Conservation (phyloP, 2,797 vertebrate genomes). For the Buceros bicornis region DNA sequence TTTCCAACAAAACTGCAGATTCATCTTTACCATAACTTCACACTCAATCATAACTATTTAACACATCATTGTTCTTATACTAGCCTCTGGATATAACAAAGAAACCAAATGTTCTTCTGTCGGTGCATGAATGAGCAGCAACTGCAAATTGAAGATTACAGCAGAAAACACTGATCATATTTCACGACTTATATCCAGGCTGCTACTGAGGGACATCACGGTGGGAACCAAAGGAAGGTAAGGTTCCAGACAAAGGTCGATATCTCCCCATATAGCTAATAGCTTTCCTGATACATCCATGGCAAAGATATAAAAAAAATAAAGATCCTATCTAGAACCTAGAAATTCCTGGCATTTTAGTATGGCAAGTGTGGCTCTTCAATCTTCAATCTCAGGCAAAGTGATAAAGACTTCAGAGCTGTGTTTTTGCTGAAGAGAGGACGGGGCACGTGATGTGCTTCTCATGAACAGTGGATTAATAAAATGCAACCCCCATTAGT, state of each 20-base stretch:
- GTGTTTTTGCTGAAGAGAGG: not conserved
- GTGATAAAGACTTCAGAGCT: not conserved
- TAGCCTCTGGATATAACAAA: constrained; percentile 14
- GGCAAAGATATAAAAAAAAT: not conserved
- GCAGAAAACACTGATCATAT: not conserved
- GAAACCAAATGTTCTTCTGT: not conserved
- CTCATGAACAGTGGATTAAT: not conserved
- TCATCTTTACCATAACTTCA: constrained; percentile 2
- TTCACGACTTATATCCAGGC: not conserved
- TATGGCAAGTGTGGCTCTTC: not conserved
- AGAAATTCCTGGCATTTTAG: not conserved
- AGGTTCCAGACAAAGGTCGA: not conserved
- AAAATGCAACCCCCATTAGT: not conserved
- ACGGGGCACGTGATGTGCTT: not conserved
- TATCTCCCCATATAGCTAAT: not conserved
- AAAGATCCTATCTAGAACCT: not conserved
- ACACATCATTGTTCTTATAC: constrained; percentile 6
- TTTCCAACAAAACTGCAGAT: constrained; percentile 14
- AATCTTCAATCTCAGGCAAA: not conserved
- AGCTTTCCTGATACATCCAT: not conserved
- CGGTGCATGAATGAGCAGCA: not conserved
- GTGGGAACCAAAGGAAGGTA: not conserved
- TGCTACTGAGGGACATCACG: not conserved
- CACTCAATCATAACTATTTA: not conserved
- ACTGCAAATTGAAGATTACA: not conserved